Conservation (phyloP, 2,797 vertebrate genomes). For the Graptemys geographica region DNA sequence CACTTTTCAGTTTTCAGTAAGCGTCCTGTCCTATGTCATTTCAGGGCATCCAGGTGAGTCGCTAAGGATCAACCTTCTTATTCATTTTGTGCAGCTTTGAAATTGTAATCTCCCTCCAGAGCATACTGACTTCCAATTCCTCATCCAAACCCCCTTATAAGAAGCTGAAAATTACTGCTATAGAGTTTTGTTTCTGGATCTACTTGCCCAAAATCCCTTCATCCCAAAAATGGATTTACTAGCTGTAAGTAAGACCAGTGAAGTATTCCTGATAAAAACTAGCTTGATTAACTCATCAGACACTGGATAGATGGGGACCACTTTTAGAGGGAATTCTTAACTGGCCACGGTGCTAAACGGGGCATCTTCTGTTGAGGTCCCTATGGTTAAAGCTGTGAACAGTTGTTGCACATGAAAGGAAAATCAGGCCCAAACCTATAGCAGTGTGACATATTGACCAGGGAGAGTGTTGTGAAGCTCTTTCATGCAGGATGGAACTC, state of each 20-base stretch:
- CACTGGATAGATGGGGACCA: background rate
- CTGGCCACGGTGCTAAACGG: background rate
- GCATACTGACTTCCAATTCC: background rate
- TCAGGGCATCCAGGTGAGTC: background rate
- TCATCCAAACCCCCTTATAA: background rate
- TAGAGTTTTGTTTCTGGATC: background rate
- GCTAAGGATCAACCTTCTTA: background rate
- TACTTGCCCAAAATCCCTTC: background rate
- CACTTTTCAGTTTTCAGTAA: background rate
- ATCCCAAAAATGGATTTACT: background rate
- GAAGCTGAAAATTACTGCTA: background rate
- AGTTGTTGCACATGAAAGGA: background rate
- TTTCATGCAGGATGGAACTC: background rate
- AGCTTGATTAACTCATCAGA: background rate
- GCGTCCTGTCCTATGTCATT: background rate
- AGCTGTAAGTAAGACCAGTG: background rate
- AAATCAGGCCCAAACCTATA: background rate
- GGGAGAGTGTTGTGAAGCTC: background rate
- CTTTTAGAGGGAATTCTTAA: background rate
- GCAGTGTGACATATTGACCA: background rate
- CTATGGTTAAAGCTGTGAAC: background rate
- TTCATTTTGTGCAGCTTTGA: background rate
- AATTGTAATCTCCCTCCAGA: background rate
- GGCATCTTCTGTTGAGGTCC: background rate
- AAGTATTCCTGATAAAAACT: background rate